Conservation (phyloP, 2,888 invertebrate species). For the Branchinecta sandiegonensis region DNA sequence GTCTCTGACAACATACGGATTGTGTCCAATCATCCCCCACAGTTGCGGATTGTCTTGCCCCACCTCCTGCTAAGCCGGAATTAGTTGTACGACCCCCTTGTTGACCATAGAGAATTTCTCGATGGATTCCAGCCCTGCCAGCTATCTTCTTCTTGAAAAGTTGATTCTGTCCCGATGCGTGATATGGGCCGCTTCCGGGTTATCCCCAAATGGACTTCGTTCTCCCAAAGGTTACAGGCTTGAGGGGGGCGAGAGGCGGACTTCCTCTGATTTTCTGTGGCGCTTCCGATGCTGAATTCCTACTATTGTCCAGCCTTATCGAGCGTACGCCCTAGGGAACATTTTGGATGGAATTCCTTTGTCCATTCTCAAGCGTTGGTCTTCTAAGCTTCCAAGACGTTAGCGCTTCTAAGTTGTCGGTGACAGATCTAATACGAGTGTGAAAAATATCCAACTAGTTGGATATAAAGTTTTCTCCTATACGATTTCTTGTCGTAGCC, state of each 20-base stretch:
- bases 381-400: no score
- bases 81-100: slow-evolving; percentile 12
- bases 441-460: no score
- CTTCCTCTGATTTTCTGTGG: neutral
- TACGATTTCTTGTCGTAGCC: no score
- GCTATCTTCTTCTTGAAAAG: slow-evolving; percentile 9
- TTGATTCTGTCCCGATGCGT: slow-evolving; percentile 12
- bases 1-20: neutral
- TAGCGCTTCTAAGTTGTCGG: no score
- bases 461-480: no score
- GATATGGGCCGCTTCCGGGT: slow-evolving; percentile 14
- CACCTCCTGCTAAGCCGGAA: slow-evolving; percentile 5
- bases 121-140: slow-evolving; percentile 15
- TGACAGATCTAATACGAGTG: no score
- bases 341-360: no score
- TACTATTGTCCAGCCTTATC: no score
- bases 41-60: neutral
- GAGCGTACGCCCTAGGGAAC: no score
- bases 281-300: no score
- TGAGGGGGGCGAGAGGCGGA: slow-evolving; percentile 8
- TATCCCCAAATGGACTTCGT: neutral
- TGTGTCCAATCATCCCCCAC: neutral
- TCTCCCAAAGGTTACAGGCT: neutral
- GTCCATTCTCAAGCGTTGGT: no score
- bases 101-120: neutral